Percentiles rank a stretch among this genome's conserved stretches.
Conservation (phyloP, 2,797 vertebrate genomes). For the Acomys russatus region DNA sequence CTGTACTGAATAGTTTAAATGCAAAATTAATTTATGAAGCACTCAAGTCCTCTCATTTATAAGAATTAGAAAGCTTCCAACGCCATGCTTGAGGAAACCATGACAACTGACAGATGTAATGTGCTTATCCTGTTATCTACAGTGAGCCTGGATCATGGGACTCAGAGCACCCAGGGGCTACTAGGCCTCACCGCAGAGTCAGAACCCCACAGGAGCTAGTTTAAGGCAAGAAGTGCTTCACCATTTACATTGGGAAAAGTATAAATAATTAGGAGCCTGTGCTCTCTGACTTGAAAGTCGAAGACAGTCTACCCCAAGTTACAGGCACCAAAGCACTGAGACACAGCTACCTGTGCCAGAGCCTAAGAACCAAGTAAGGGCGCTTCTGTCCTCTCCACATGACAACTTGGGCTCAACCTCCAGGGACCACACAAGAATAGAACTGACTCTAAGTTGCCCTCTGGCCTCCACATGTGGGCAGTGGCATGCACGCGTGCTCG, state of each 20-base stretch:
- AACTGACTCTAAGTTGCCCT: background rate
- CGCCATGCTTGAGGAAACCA: background rate
- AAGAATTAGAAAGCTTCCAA: background rate
- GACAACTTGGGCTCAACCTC: background rate
- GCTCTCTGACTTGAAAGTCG: background rate
- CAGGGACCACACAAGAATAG: background rate
- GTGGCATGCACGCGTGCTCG: background rate
- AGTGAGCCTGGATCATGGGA: background rate
- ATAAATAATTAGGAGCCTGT: background rate
- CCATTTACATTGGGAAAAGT: background rate
- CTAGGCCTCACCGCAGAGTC: background rate
- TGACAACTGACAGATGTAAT: background rate
- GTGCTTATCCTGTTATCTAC: background rate
- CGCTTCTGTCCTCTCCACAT: background rate
- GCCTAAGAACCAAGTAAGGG: background rate
- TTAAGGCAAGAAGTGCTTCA: background rate
- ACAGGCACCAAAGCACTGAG: background rate
- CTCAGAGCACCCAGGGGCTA: background rate
- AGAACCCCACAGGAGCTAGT: background rate
- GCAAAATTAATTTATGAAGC: constrained; percentile 27
- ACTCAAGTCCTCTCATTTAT: background rate
- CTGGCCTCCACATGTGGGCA: background rate
- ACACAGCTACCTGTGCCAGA: background rate
- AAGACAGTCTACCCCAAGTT: background rate
- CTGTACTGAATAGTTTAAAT: constrained; percentile 1